phyloP scores from a whole-genome alignment of 1,140 invertebrate species.

The Metopolophium dirhodum region DNA sequence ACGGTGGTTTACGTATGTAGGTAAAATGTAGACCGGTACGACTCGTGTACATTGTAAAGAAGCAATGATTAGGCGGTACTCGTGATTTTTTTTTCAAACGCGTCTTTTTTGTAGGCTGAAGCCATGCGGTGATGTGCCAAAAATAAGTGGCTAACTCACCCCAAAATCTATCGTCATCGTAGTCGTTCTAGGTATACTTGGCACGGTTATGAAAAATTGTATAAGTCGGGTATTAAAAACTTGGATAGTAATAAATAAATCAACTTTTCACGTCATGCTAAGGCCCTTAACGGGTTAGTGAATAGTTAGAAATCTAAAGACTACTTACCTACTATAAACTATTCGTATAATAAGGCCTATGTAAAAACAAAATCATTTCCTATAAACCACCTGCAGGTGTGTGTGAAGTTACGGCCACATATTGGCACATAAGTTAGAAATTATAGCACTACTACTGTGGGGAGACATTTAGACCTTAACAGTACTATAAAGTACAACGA shows the following conservation, averaged over 20 bases:
- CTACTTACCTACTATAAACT: no score
- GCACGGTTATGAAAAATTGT: background rate
- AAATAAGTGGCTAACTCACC: background rate
- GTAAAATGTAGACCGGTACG: background rate
- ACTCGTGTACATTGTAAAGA: background rate
- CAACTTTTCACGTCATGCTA: background rate
- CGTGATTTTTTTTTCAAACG: background rate
- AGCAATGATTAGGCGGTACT: background rate
- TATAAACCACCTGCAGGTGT: no score
- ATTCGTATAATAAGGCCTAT: no score
- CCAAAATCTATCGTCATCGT: background rate
- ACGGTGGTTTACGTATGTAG: no score
- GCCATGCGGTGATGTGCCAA: background rate
- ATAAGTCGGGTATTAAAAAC: background rate
- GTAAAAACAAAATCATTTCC: no score
- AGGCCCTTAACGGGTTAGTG: background rate
- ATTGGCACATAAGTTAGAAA: no score
- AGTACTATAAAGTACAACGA: no score
- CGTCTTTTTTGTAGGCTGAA: background rate
- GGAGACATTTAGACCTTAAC: no score
- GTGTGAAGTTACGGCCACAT: no score
- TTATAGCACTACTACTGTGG: no score
- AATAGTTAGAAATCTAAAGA: background rate
- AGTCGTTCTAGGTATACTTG: background rate
- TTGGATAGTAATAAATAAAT: background rate